Evolutionary conservation across 2,113 vertebrate species (phyloP), one percentile per base, ranked within the genome.

Genomic region (Ceratotherium simum): DNA sequence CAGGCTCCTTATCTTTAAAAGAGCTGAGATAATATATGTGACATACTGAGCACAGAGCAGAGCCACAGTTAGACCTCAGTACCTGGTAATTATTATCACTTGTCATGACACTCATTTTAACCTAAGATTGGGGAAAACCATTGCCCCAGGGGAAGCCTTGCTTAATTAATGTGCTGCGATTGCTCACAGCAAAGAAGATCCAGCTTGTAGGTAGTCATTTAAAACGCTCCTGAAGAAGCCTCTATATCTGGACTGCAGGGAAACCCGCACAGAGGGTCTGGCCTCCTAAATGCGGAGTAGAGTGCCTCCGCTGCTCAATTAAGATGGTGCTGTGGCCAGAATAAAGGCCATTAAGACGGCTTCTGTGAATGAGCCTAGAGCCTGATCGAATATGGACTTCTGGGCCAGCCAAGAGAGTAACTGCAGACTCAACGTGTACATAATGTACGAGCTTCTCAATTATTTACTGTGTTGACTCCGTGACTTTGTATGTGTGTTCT

Each of bases 381-480:
- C 69, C 69, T 51, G 70, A 72, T 3, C 58, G 91, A 31, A 56
- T 46, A 65, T 7, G 46, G 93, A 46, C 33, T 42, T 54, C 36
- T 46, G 25, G 5, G 6, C 54, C n/a, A 0, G 29, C 78, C 85
- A 95, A 78, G 80, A 94, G 46, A 67, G 96, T 96, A 97, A 97
- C 39, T 65, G 33, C 90, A 97, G 95, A 94, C 69, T 75, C 27
- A 23, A 20, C 5, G 4, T 27, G 80, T 96, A 67, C 87, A 88
- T 97, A 90, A 98, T 97, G 87, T 20, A 97, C 6, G 62, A 97
- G 90, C 69, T 90, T 88, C 95, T 98, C 60, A 96, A 92, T 98
- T 97, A 98, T 98, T 97, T 78, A 97, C 88, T n/a, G 17, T 79
- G 54, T 29, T 58, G 86, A 95, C 58, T 96, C 91, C 0, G 10